Evolutionary conservation across 2,888 invertebrate genomes (phyloP), one percentile per base, ranked within the genome.

Genomic region (Lydus trimaculatus): DNA sequence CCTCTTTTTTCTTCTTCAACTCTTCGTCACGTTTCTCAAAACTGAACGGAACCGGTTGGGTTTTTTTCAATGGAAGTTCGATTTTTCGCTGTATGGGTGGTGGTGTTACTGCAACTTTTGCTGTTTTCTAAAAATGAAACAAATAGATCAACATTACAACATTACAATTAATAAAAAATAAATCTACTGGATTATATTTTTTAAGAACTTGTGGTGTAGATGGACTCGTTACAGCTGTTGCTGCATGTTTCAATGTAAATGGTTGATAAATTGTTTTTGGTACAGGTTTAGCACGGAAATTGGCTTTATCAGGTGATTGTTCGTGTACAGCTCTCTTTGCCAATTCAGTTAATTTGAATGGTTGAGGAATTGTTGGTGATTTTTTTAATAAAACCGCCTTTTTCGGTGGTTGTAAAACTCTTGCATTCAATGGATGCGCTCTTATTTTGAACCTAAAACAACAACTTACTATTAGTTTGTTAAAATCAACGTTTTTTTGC

Each of bases 1-100:
- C 88, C 72, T 92, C 90, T 73, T 89, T 90, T 65, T 87, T 89
- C 56, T 86, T 85, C 63, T 86, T 85, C 31, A 89, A 76, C 66
- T 87, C 84, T 78, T 89, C 89, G 81, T 92, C 89, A 15, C 91
- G 83, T 65, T 88, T 86, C 68, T 91, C 91, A 85, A 94, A 94
- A 73, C 91, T 91, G 78, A 93, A 93, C 15, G 92, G 92, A 65
- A 84, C 61, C 0, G 80, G 76, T 52, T 65, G 75, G 0, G 80
- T 81, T 52, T 4, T 23, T 23, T 17, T 15, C 15, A 33, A 5
- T 60, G 5, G 60, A n/a, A 20, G 5, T 15, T 31, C 36, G 0
- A 13, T 17, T n/a, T 60, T 28, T n/a, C 11, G n/a, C 20, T 23
- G 9, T 8, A n/a, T n/a, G n/a, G 60, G 17, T 20, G 31, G 17